phyloP scores from a whole-genome alignment of 1,140 invertebrate genomes.

The Drosophila athabasca region DNA sequence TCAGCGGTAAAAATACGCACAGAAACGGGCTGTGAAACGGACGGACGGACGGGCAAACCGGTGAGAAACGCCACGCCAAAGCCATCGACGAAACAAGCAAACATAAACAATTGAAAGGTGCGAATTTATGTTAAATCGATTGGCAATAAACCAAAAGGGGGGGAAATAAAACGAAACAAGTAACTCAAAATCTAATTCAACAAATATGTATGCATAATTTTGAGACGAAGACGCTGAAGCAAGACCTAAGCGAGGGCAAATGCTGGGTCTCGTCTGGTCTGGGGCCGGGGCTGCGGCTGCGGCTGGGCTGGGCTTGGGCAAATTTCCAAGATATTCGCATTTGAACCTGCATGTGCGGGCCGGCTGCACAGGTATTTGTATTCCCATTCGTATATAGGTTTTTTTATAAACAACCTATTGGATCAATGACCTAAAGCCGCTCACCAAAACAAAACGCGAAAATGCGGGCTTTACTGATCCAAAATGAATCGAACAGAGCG shows the following conservation, averaged over 20 bases:
- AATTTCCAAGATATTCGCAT: constrained; percentile 27
- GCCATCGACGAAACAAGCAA: constrained; percentile 34
- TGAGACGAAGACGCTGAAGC: constrained; percentile 19
- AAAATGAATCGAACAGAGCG: constrained; percentile 14
- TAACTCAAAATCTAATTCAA: constrained; percentile 31
- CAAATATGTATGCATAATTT: constrained; percentile 14
- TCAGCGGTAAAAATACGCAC: constrained; percentile 56
- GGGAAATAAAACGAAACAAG: constrained; percentile 20
- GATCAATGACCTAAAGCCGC: constrained; percentile 44
- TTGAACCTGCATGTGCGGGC: constrained; percentile 29
- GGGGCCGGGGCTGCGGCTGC: constrained; percentile 6
- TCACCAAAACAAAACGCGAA: constrained; percentile 47
- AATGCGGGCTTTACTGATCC: constrained; percentile 30
- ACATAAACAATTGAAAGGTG: constrained; percentile 77
- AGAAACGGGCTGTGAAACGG: constrained; percentile 23
- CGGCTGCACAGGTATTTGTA: constrained; percentile 8
- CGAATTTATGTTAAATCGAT: constrained; percentile 78
- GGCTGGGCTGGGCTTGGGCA: constrained; percentile 8
- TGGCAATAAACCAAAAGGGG: constrained; percentile 52
- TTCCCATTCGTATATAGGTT: constrained; percentile 26
- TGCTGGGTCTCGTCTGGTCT: constrained; percentile 9
- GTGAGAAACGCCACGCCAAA: constrained; percentile 4
- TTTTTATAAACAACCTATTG: constrained; percentile 18
- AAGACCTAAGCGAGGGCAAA: constrained; percentile 32
- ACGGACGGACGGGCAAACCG: constrained; percentile 8